These are phyloP conservation scores for Agrochola circellaris DNA, from an alignment of 2,888 invertebrate genomes.

Conservation along the genomic window DNA sequence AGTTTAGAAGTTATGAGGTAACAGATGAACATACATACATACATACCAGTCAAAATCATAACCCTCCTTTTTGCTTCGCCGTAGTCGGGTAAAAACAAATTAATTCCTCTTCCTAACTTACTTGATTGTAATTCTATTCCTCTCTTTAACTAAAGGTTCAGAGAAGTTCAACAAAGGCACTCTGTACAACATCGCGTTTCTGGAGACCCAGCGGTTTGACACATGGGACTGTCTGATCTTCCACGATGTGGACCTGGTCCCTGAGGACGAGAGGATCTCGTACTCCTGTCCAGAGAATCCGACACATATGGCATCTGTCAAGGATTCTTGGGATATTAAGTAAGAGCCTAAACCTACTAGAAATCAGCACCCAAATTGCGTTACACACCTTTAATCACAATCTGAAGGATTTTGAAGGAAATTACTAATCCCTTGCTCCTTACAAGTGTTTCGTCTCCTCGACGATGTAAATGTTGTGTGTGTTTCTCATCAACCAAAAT, in stretches of 20 bases:
- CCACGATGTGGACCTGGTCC: constrained; percentile 57
- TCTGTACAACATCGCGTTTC: constrained; percentile 54
- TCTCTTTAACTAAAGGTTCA: constrained; percentile 30
- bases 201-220: constrained; percentile 61
- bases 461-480: background rate
- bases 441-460: background rate
- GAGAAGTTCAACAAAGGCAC: constrained; percentile 61
- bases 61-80: too few species aligned
- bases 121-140: background rate
- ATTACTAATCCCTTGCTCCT: background rate
- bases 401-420: background rate
- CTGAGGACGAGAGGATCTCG: constrained; percentile 50
- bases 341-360: background rate
- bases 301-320: constrained; percentile 34
- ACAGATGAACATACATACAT: too few species aligned
- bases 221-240: constrained; percentile 56
- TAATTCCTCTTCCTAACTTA: background rate
- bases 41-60: too few species aligned
- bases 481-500: constrained; percentile 34
- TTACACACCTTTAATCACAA: too few species aligned
- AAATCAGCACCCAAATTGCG: background rate
- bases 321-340: constrained; percentile 2
- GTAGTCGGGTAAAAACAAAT: background rate
- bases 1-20: too few species aligned
- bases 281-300: constrained; percentile 50